Evolutionary conservation across 2,888 invertebrate species (phyloP), one percentile per base, ranked within the genome.

Genomic region (Aromia moschata): DNA sequence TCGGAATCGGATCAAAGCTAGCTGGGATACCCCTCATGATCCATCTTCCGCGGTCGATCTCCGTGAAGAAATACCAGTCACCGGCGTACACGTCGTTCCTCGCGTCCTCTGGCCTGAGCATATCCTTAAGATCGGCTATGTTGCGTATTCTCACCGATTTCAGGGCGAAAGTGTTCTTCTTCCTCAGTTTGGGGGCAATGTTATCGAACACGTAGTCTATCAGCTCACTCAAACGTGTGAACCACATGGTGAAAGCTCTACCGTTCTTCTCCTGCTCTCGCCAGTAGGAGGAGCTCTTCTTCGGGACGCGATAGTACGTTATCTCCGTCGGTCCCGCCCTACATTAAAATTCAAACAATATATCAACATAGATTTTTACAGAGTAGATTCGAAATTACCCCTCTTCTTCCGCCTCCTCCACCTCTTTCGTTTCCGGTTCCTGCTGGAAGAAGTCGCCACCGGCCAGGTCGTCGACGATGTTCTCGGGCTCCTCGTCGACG

Each of bases 11-110:
- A n/a, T n/a, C n/a, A n/a, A n/a, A n/a, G n/a, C n/a, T n/a, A n/a
- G n/a, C n/a, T n/a, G n/a, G n/a, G n/a, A n/a, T 25, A 25, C 25
- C 78, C 69, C 79, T 72, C 10, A 80, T 54, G 43, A 80, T 80
- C 81, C 81, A 81, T 52, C 70, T 69, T 12, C 79, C 78, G 12
- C 72, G 67, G 17, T 77, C 77, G 4, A 80, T 62, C 63, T 81
- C 80, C n/a, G 69, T 67, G 52, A 80, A 81, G 16, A 72, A 69
- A 56, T 76, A 75, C 80, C 80, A 81, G 56, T 78, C 70, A 3
- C 80, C 79, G 2, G 65, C 64, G 49, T 75, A 74, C 0, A 68
- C 66, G 30, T 73, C 68, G 56, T 43, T 58, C 37, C 54, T 58
- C 55, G 57, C 58, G 25, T 71, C 66, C n/a, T 68, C 70, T 0